Evolutionary conservation across 2,113 vertebrate genomes (phyloP).

Genomic region (Erythrocercus mccallii): DNA sequence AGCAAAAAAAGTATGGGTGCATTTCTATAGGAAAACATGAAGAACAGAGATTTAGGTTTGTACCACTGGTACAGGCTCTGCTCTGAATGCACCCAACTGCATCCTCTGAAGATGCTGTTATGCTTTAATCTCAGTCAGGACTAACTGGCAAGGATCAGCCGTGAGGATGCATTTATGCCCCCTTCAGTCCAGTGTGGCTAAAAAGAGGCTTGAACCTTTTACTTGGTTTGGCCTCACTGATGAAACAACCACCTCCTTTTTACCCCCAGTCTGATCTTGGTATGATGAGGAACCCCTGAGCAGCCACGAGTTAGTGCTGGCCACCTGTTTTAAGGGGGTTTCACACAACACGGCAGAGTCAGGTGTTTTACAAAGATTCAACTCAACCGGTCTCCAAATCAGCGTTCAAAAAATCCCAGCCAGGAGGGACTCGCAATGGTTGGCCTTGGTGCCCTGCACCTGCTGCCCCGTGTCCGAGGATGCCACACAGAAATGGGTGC

Average conservation of each 20-base stretch:
- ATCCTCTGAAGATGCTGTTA: background rate
- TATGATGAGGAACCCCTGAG: background rate
- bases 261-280: background rate
- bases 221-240: background rate
- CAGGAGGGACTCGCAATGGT: background rate
- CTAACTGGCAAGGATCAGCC: background rate
- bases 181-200: conserved; percentile 2
- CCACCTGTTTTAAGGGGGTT: background rate
- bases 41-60: background rate
- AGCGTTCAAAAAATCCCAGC: background rate
- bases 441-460: background rate
- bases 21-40: background rate
- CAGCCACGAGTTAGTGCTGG: background rate
- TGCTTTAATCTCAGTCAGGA: background rate
- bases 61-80: background rate
- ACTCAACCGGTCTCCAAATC: background rate
- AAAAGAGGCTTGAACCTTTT: conserved; percentile 7
- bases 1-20: background rate
- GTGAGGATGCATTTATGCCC: background rate
- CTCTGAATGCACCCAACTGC: background rate
- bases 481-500: background rate
- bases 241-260: background rate
- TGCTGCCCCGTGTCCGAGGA: background rate
- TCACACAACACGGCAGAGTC: background rate
- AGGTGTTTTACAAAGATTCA: background rate